These are phyloP conservation scores for Pholis gunnellus DNA, from an alignment of 2,113 vertebrate genomes.

Conservation along the genomic window DNA sequence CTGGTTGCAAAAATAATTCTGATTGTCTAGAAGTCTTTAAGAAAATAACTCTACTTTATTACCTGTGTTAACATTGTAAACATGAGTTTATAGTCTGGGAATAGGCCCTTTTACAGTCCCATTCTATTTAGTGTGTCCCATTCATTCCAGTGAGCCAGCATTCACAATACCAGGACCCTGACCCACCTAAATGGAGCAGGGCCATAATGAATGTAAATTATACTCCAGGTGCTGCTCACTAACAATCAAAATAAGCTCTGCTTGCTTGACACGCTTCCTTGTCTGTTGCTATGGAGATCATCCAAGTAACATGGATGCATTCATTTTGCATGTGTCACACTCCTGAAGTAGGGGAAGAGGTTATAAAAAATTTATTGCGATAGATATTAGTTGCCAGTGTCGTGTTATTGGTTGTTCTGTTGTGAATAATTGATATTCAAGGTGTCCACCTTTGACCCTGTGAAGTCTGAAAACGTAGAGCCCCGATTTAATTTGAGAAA, in stretches of 20 bases:
- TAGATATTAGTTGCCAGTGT: neutral
- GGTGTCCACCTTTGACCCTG: neutral
- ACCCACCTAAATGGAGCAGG: neutral
- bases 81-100: neutral
- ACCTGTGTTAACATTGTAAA: neutral
- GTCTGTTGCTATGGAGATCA: neutral
- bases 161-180: neutral
- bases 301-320: neutral
- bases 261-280: neutral
- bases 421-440: neutral
- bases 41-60: neutral
- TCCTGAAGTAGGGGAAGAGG: neutral
- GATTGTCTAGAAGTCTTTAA: neutral
- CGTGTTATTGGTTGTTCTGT: neutral
- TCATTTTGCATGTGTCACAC: neutral
- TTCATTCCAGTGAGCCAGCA: neutral
- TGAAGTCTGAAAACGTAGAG: neutral
- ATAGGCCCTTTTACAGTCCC: neutral
- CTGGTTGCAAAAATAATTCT: neutral
- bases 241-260: neutral
- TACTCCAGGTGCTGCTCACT: too few species aligned
- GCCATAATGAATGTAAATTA: neutral
- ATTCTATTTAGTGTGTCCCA: neutral
- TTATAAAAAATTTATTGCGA: conserved; percentile 16
- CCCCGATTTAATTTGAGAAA: neutral